Percentiles rank a stretch among this genome's conserved stretches.
phyloP scores from a whole-genome alignment of 1,140 invertebrate genomes.

The Drosophila tani region DNA sequence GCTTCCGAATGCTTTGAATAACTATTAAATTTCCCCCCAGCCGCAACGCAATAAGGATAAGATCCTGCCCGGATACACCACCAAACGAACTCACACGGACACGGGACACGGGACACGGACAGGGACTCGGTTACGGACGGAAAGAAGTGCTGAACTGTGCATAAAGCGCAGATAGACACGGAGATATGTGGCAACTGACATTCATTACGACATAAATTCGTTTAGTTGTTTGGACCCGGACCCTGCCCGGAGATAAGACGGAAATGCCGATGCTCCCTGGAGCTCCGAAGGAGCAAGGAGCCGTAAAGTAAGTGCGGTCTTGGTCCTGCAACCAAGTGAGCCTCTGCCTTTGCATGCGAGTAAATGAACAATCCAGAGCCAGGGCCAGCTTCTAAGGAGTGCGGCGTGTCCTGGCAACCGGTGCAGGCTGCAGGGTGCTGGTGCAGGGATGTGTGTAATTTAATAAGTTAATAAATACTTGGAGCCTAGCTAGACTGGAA shows the following conservation, averaged over 20 bases:
- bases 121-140: not conserved
- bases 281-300: not conserved
- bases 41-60: slow-evolving; percentile 15
- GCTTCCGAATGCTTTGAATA: slow-evolving; percentile 37
- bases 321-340: slow-evolving; percentile 19
- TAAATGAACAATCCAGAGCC: slow-evolving; percentile 31
- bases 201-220: slow-evolving; percentile 78
- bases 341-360: slow-evolving; percentile 42
- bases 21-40: slow-evolving; percentile 40
- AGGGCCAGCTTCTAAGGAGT: too few relatives aligned
- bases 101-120: not conserved
- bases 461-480: slow-evolving; percentile 61
- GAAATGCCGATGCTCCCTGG: slow-evolving; percentile 6
- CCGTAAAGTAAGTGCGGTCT: slow-evolving; percentile 20
- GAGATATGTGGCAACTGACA: slow-evolving; percentile 71
- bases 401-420: slow-evolving; percentile 2
- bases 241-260: slow-evolving; percentile 32
- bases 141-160: slow-evolving; percentile 63
- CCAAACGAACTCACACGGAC: not conserved
- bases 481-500: not conserved
- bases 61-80: slow-evolving; percentile 3
- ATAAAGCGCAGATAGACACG: slow-evolving; percentile 64
- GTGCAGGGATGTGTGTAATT: slow-evolving; percentile 38
- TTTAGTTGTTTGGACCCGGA: slow-evolving; percentile 48
- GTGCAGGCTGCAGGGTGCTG: slow-evolving; percentile 17